Conservation (phyloP, 2,113 vertebrate species). For the Sinocyclocheilus maitianheensis region DNA sequence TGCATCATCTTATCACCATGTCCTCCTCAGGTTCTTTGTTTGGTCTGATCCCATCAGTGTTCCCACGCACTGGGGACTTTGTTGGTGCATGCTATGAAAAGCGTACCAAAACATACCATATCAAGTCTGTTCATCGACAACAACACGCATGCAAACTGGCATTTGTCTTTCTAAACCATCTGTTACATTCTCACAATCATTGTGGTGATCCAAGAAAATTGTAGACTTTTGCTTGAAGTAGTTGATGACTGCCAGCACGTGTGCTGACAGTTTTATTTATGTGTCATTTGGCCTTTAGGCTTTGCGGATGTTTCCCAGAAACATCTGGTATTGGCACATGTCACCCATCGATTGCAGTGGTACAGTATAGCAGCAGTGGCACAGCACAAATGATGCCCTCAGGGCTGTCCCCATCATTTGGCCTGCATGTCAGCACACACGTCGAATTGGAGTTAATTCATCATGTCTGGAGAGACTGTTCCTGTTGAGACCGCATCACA, state of each 20-base stretch:
- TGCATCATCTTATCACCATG: conserved; percentile 1
- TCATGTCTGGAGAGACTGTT: conserved; percentile 17
- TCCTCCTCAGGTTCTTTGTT: not conserved
- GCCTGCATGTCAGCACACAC: conserved; percentile 19
- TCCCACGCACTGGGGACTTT: not conserved
- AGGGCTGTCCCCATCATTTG: conserved; percentile 14
- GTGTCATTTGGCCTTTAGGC: not conserved
- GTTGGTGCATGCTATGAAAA: not conserved
- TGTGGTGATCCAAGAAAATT: not conserved
- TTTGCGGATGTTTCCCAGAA: not conserved
- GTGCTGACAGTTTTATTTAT: not conserved
- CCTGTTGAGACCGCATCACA: not conserved
- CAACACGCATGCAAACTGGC: not conserved
- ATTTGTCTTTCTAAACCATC: not conserved
- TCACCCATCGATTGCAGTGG: conserved; percentile 21
- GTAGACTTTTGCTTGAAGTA: not conserved
- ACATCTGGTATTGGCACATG: conserved; percentile 37
- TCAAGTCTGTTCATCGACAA: not conserved
- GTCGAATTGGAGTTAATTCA: conserved; percentile 24
- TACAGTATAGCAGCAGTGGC: conserved; percentile 11
- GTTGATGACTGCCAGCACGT: not conserved
- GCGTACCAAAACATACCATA: not conserved
- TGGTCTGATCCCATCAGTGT: conserved; percentile 6
- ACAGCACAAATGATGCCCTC: conserved; percentile 15
- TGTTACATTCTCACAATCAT: not conserved